Percentiles rank a stretch among this genome's conserved stretches.
phyloP scores from a whole-genome alignment of 2,113 vertebrate species.

The Diadophis punctatus region DNA sequence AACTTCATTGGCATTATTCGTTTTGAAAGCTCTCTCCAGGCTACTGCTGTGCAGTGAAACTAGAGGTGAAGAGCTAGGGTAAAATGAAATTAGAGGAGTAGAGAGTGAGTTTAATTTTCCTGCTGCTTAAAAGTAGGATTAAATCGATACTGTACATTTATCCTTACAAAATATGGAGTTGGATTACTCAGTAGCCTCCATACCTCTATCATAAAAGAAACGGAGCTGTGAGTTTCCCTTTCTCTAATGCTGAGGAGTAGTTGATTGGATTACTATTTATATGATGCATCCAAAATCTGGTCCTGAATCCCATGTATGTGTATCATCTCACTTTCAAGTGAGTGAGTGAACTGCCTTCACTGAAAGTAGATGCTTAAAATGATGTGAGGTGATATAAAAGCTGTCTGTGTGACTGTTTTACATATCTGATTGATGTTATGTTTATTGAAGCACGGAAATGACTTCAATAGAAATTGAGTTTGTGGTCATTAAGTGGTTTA shows the following conservation, averaged over 20 bases:
- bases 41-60: background rate
- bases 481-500: background rate
- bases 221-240: background rate
- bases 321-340: background rate
- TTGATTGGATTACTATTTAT: slow-evolving; percentile 3
- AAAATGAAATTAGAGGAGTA: background rate
- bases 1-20: background rate
- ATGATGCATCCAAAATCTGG: background rate
- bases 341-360: background rate
- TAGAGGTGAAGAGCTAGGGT: background rate
- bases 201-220: background rate
- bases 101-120: background rate
- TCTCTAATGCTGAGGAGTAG: background rate
- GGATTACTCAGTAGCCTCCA: background rate
- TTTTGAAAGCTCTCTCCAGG: background rate
- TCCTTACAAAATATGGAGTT: background rate
- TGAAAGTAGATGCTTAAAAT: background rate
- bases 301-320: background rate
- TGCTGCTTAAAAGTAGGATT: background rate
- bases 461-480: background rate
- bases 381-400: background rate
- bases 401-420: background rate
- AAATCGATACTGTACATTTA: fast-evolving
- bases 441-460: background rate
- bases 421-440: background rate